These are phyloP conservation scores for Monochamus saltuarius DNA, from an alignment of 1,140 invertebrate species.

Conservation along the genomic window DNA sequence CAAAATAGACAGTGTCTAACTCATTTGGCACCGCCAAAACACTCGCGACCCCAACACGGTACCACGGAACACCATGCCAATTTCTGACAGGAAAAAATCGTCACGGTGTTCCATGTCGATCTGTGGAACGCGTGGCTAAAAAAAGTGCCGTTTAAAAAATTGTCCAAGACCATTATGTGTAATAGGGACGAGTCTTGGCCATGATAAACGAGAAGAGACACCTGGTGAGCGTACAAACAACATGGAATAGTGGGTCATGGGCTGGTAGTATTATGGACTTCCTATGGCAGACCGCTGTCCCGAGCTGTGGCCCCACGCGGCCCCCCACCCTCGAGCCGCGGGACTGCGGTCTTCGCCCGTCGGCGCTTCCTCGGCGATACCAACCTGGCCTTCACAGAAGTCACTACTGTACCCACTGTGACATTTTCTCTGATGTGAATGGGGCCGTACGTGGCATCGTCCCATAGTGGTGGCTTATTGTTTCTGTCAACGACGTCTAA, in stretches of 20 bases:
- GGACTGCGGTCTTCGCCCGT: slow-evolving; percentile 21
- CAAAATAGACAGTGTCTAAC: background rate
- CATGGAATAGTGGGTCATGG: slow-evolving; percentile 14
- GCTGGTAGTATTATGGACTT: slow-evolving; percentile 23
- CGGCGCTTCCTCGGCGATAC: slow-evolving; percentile 61
- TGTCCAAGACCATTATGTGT: background rate
- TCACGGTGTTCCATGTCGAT: background rate
- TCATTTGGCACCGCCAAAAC: background rate
- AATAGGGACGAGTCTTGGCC: too few relatives aligned
- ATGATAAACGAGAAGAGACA: too few relatives aligned
- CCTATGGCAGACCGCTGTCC: slow-evolving; percentile 24
- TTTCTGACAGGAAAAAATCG: background rate
- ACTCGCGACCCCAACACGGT: background rate
- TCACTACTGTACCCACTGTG: slow-evolving; percentile 95
- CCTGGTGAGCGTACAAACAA: background rate
- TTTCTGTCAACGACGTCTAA: slow-evolving; percentile 97
- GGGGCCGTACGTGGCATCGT: slow-evolving; percentile 89
- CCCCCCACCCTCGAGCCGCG: slow-evolving; percentile 25
- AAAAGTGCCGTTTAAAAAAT: background rate
- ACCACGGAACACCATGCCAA: background rate
- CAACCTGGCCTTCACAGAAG: slow-evolving; percentile 95
- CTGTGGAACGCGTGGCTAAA: too few relatives aligned
- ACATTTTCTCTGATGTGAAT: slow-evolving; percentile 97
- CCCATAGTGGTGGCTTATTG: slow-evolving; percentile 96
- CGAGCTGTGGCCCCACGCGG: slow-evolving; percentile 16